A percentile compares a stretch with the other conserved stretches of the same genome.
Evolutionary conservation across 2,113 vertebrate species (phyloP).

Genomic region (Trichechus manatus): DNA sequence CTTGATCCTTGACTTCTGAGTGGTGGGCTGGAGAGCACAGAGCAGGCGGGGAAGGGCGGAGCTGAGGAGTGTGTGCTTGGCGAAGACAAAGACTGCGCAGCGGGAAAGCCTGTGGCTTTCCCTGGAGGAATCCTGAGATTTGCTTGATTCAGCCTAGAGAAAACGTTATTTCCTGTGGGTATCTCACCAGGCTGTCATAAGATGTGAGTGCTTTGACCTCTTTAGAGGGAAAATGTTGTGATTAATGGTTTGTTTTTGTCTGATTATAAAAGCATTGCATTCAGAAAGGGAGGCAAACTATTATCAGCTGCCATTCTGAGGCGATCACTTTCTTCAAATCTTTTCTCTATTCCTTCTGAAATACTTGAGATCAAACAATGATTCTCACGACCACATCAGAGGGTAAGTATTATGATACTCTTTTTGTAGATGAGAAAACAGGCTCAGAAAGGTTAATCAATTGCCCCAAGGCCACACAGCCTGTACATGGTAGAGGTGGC

Average conservation of each 20-base stretch:
- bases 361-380: background rate
- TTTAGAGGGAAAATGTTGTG: background rate
- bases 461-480: background rate
- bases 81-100: background rate
- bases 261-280: background rate
- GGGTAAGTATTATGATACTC: background rate
- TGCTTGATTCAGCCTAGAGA: accelerated
- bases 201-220: accelerated
- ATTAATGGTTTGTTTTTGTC: background rate
- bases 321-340: background rate
- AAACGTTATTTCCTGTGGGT: accelerated
- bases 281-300: background rate
- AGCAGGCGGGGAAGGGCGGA: background rate
- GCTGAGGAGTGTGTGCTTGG: background rate
- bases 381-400: background rate
- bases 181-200: accelerated
- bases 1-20: background rate
- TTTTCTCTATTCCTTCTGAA: background rate
- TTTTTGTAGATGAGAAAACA: accelerated
- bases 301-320: accelerated
- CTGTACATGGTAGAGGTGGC: accelerated
- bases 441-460: background rate
- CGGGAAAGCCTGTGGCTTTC: background rate
- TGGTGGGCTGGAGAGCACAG: accelerated
- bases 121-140: background rate